Base-by-base conservation (phyloP, 2,797 vertebrate genomes). In the Tragopan temminckii region DNA sequence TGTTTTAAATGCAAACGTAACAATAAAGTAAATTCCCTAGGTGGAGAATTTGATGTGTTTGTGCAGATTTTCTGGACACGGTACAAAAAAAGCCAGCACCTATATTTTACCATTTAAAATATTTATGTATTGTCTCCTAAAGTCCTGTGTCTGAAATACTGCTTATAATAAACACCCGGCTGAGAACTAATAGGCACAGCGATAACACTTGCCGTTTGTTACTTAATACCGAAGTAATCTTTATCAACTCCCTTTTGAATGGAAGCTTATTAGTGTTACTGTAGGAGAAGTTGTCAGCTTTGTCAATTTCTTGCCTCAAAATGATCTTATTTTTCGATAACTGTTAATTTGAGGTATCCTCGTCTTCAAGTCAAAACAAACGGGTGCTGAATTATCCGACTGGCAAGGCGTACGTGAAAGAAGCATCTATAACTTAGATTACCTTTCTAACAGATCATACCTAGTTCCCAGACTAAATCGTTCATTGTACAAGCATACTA, bases 1-100 rank as follows among this genome's bases (percentile, higher is more conserved):
- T 97, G 96, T 97, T 98, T 97, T 97, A 97, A 97, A 97, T 97
- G 98, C 97, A 97, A 97, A 95, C 94, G 91, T 96, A 96, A 97
- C 97, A 97, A 97, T 97, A 98, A 97, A 96, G 93, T 69, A 63
- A 92, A 96, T 94, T 97, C 97, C 98, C 97, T 66, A 91, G 98
- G 96, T 96, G 83, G 93, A 61, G 74, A 94, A 79, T 96, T 97
- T 98, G 97, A 98, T 96, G 97, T 93, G 97, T 87, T 96, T 91
- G 96, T 95, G 95, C 95, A 97, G 87, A 98, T 98, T 98, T 98
- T 98, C 96, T 97, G 97, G 97, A 98, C 97, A 8, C 78, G 58
- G 93, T 92, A 95, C 36, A 85, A 91, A 70, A 93, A 97, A 89
- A 82, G 89, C 78, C 93, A 96, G 93, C 95, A 97, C 97, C 97